Base-by-base conservation (phyloP, 1,140 invertebrate species). In the Cheumatopsyche charites region DNA sequence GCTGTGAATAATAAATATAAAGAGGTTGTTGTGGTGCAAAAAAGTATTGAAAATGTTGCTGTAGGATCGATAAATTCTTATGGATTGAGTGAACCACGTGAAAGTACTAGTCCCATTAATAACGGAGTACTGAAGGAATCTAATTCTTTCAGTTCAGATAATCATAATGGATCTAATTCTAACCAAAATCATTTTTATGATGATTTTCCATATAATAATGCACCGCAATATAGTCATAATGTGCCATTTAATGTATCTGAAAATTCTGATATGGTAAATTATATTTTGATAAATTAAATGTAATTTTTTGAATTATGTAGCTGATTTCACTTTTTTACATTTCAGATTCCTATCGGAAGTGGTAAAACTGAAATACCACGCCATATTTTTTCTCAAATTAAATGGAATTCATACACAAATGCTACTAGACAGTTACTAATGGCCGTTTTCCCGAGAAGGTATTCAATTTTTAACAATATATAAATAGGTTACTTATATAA, bases 401-500 rank as follows among this genome's bases (percentile, higher is more conserved):
- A 82, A 66, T 82, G 82, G 81, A 76, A 74, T 69, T 82, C 80
- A 1, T 80, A 83, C 70, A 80, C 81, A 12, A 76, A 70, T 63
- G 80, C 79, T 17, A 82, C 81, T 4, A 74, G 82, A 74, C 80
- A 80, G 74, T 72, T 83, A 45, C 76, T 83, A 61, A 79, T 78
- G 65, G 79, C 81, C 13, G 79, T 82, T 17, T 83, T 83, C 77
- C 75, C 82, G 25, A 77, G 81, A 74, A 79, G 78, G 81, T 82
- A 79, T 7, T 58, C 9, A 36, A 4, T 36, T 36, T 36, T 36
- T 36, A 4, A 9, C n/a, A 36, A 36, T 4, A 36, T 3, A 47
- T 3, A 47, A 47, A 7, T 47, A 47, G 43, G 13, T n/a, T n/a
- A n/a, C n/a, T n/a, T n/a, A 47, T 47, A 47, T 47, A 2, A 47